These are phyloP conservation scores for Drosophila niveifrons DNA, from an alignment of 2,888 invertebrate species.

Conservation along the genomic window DNA sequence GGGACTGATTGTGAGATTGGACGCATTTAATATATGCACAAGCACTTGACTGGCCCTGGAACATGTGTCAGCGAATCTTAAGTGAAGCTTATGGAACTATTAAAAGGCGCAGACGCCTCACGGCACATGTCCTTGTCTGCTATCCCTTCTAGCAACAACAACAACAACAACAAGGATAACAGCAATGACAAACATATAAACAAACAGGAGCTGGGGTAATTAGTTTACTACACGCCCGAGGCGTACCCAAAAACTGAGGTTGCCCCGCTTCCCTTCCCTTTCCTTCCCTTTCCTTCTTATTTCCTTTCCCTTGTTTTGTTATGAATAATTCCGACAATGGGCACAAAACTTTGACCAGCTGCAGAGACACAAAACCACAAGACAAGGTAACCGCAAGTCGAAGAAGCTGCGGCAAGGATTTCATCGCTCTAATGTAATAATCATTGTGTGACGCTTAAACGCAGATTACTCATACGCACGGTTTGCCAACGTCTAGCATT, in stretches of 20 bases:
- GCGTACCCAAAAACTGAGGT: constrained; percentile 47
- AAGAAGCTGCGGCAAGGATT: constrained; percentile 47
- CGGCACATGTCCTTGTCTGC: constrained; percentile 43
- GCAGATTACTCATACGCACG: constrained; percentile 83
- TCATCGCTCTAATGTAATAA: constrained; percentile 30
- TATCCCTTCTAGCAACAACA: constrained; percentile 37
- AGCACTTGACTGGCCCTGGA: constrained; percentile 80
- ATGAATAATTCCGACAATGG: constrained; percentile 73
- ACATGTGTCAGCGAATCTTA: constrained; percentile 86
- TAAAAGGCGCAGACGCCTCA: constrained; percentile 70
- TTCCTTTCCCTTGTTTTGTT: constrained; percentile 23
- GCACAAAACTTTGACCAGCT: constrained; percentile 70
- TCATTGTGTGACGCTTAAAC: constrained; percentile 65
- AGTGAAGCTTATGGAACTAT: constrained; percentile 85
- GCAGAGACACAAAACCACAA: constrained; percentile 51
- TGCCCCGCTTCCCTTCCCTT: not conserved
- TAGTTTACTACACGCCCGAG: constrained; percentile 76
- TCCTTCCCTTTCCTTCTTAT: not conserved
- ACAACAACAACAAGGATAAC: constrained; percentile 37
- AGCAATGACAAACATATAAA: constrained; percentile 35
- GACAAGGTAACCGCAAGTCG: constrained; percentile 60
- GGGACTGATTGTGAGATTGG: constrained; percentile 49
- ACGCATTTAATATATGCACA: constrained; percentile 69
- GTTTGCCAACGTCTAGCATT: constrained; percentile 54
- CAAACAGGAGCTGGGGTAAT: constrained; percentile 65